Evolutionary conservation across 2,113 vertebrate genomes (phyloP).

Genomic region (human): GRCh38 chr18:53024501-53025000

Average conservation of each 20-base stretch:
- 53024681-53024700: conserved; percentile 38
- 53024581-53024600: not conserved
- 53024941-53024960: not conserved
- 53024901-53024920: not conserved
- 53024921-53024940: not conserved
- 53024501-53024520: not conserved
- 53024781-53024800: not conserved
- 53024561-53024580: not conserved
- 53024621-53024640: not conserved
- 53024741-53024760: conserved; percentile 16
- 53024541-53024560: not conserved
- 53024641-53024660: not conserved
- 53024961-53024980: not conserved
- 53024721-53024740: conserved; percentile 21
- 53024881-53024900: not conserved
- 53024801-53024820: conserved; percentile 24
- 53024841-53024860: not conserved
- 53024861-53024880: not conserved
- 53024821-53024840: not conserved
- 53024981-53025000: not conserved
- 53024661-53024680: conserved; percentile 18
- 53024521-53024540: not conserved
- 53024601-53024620: not conserved
- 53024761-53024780: conserved; percentile 49
- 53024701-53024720: conserved; percentile 31